phyloP scores from a whole-genome alignment of 1,140 invertebrate genomes.

The Trachymyrmex cornetzi region DNA sequence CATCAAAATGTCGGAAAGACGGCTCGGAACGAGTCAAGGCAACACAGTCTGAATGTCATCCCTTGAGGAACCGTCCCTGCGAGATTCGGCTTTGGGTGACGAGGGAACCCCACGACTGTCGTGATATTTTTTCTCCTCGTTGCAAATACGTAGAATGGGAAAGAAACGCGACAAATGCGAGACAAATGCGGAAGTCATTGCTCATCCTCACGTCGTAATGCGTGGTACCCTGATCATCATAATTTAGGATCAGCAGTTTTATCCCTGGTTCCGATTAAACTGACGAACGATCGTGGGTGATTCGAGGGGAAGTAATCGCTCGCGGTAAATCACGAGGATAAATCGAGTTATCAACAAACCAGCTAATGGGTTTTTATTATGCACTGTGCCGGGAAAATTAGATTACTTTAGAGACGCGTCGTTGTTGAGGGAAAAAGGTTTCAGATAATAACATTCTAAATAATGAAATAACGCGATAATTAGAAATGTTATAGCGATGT shows the following conservation, averaged over 20 bases:
- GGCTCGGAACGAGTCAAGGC: conserved; percentile 73
- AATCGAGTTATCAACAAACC: conserved; percentile 49
- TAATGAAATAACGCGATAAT: conserved; percentile 24
- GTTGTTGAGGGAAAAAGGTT: conserved; percentile 33
- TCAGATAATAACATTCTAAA: conserved; percentile 15
- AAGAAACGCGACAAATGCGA: conserved; percentile 61
- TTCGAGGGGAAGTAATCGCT: conserved; percentile 40
- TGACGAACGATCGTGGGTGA: conserved; percentile 32
- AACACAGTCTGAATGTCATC: conserved; percentile 77
- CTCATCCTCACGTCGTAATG: conserved; percentile 60
- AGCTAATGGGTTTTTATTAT: conserved; percentile 53
- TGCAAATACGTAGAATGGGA: conserved; percentile 33
- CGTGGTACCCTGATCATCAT: conserved; percentile 38
- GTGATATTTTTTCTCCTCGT: conserved; percentile 71
- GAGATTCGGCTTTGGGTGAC: conserved; percentile 45
- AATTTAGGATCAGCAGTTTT: conserved; percentile 69
- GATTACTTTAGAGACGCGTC: conserved; percentile 24
- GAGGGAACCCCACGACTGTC: not conserved
- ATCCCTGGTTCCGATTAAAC: conserved; percentile 60
- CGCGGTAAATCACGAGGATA: conserved; percentile 32
- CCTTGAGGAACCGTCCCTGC: conserved; percentile 71
- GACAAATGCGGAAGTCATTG: conserved; percentile 67
- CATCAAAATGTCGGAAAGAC: conserved; percentile 82
- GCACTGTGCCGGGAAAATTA: conserved; percentile 33
- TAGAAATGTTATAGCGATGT: not conserved